phyloP scores from a whole-genome alignment of 2,113 vertebrate genomes.

The Eptesicus fuscus region DNA sequence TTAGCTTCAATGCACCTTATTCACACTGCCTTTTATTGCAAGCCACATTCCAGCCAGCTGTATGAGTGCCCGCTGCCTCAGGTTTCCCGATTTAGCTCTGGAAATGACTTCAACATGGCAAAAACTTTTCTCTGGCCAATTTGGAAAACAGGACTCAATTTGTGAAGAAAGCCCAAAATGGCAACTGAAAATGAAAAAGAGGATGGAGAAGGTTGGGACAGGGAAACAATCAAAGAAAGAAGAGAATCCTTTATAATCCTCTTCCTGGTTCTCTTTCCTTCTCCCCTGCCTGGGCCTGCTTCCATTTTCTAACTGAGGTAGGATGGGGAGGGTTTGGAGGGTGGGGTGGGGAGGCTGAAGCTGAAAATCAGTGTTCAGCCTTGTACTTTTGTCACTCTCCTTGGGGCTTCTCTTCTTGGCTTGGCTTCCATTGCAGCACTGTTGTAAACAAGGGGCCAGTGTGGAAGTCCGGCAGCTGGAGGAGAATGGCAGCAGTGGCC shows the following conservation, averaged over 20 bases:
- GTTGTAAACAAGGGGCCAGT: conserved; percentile 95
- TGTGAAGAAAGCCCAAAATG: conserved; percentile 81
- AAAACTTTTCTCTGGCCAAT: conserved; percentile 80
- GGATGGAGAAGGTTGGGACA: not conserved
- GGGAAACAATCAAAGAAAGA: not conserved
- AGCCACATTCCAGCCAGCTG: conserved; percentile 83
- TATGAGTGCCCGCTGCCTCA: conserved; percentile 83
- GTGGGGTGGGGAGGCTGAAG: conserved; percentile 21
- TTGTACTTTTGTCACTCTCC: conserved; percentile 93
- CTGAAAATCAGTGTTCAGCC: conserved; percentile 87
- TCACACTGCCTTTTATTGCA: conserved; percentile 86
- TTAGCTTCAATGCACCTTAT: conserved; percentile 88
- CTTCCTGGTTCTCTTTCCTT: not conserved
- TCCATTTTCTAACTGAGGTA: not conserved
- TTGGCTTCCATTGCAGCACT: conserved; percentile 88
- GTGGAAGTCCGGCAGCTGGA: conserved; percentile 57
- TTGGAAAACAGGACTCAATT: conserved; percentile 80
- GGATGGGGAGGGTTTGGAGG: not conserved
- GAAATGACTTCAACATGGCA: conserved; percentile 87
- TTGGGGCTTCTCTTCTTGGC: conserved; percentile 90
- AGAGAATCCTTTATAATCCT: not conserved
- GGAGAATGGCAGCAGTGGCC: not conserved
- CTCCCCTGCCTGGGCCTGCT: not conserved
- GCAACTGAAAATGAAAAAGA: conserved; percentile 73
- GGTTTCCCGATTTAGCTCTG: conserved; percentile 85